Percentiles rank a stretch among this genome's conserved stretches.
Conservation (phyloP, 2,113 vertebrate species). For the Prietella phreatophila region DNA sequence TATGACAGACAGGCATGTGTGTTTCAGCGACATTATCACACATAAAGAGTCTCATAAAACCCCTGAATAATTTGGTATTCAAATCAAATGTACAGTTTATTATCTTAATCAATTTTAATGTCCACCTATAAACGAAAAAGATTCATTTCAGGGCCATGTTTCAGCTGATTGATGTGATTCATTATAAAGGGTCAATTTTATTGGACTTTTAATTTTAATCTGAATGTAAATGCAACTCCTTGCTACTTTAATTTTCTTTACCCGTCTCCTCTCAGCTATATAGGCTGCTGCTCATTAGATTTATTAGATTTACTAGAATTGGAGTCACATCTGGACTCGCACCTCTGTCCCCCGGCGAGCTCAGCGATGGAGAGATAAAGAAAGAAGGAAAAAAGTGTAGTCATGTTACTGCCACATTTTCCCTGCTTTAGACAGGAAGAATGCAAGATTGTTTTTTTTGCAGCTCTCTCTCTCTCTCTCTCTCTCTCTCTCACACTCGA, state of each 20-base stretch:
- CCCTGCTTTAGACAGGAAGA: conserved; percentile 16
- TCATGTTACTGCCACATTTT: conserved; percentile 29
- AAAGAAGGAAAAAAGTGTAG: conserved; percentile 12
- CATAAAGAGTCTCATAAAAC: not conserved
- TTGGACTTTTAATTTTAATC: not conserved
- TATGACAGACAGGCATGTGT: not conserved
- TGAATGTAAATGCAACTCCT: conserved; percentile 11
- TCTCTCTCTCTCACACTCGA: too few relatives aligned
- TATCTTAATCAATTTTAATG: not conserved
- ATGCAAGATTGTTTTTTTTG: not conserved
- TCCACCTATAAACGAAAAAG: not conserved
- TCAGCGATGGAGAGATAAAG: conserved; percentile 25
- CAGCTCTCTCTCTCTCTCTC: not conserved
- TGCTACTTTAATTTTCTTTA: not conserved
- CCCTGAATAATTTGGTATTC: not conserved
- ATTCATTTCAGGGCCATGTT: not conserved
- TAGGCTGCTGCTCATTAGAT: conserved; percentile 34
- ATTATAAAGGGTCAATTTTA: not conserved
- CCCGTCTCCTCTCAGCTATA: not conserved
- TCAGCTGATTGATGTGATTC: not conserved
- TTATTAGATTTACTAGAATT: conserved; percentile 34
- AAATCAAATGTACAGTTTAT: not conserved
- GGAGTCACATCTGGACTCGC: conserved; percentile 31
- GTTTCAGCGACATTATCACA: not conserved
- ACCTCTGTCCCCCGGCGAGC: conserved; percentile 23